Percentiles rank a stretch among this genome's conserved stretches.
Evolutionary conservation across 2,113 vertebrate species (phyloP).

Genomic region (Ciconia stormi): DNA sequence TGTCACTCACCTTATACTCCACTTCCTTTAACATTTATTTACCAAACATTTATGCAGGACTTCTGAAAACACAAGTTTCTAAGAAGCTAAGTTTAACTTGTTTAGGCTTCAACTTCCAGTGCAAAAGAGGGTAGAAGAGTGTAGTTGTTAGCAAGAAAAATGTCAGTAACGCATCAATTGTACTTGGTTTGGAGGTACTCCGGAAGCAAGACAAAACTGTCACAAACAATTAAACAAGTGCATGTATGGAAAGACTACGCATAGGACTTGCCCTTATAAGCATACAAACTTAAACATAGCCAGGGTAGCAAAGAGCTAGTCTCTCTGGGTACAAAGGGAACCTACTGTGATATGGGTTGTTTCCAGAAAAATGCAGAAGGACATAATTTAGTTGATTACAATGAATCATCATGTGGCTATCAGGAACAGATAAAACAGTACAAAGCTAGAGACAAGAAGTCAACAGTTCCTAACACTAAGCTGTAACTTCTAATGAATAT

Average conservation of each 20-base stretch:
- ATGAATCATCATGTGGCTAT: not conserved
- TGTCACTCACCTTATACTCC: not conserved
- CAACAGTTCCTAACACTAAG: not conserved
- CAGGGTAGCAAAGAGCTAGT: not conserved
- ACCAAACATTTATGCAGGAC: not conserved
- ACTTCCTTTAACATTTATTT: not conserved
- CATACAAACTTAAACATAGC: not conserved
- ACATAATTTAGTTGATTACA: not conserved
- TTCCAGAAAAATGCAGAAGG: not conserved
- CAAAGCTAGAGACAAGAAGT: not conserved
- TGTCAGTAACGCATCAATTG: not conserved
- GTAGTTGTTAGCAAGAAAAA: not conserved
- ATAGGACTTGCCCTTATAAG: not conserved
- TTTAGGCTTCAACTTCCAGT: not conserved
- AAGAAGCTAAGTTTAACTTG: not conserved
- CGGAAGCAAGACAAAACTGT: not conserved
- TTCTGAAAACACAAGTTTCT: not conserved
- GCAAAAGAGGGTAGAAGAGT: not conserved
- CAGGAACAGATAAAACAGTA: not conserved
- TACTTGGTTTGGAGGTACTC: not conserved
- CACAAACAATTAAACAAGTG: not conserved
- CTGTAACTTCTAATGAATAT: not conserved
- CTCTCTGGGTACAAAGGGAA: not conserved
- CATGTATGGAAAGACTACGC: not conserved
- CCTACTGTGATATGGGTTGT: not conserved